phyloP scores from a whole-genome alignment of 1,140 invertebrate genomes.

The Danaus plexippus region DNA sequence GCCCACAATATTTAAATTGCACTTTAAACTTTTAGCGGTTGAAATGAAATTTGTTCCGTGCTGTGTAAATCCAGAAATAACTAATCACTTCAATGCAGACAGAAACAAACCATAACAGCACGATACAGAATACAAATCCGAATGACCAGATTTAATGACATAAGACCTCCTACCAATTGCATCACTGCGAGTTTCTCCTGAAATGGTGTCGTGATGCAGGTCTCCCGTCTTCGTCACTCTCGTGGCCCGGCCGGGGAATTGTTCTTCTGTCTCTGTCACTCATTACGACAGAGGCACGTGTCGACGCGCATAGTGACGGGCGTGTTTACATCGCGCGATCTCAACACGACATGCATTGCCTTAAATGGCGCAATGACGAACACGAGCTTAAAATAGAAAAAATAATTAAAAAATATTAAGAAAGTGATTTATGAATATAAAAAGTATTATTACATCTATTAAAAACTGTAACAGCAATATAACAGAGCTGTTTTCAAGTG shows the following conservation, averaged over 20 bases:
- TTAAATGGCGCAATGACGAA: not conserved
- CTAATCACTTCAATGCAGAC: slow-evolving; percentile 9
- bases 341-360: slow-evolving; percentile 4
- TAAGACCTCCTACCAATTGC: slow-evolving; percentile 24
- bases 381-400: not conserved
- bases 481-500: no score
- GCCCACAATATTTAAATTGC: slow-evolving; percentile 58
- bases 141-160: not conserved
- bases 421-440: no score
- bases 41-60: slow-evolving; percentile 62
- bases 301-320: slow-evolving; percentile 26
- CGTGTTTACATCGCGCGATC: slow-evolving; percentile 24
- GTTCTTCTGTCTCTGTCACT: slow-evolving; percentile 24
- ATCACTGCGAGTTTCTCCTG: slow-evolving; percentile 38
- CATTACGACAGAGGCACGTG: slow-evolving; percentile 23
- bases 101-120: slow-evolving; percentile 17
- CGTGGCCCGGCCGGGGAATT: slow-evolving; percentile 2
- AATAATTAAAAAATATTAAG: not conserved
- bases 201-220: slow-evolving; percentile 53
- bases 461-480: no score
- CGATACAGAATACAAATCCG: slow-evolving; percentile 11
- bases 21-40: slow-evolving; percentile 63
- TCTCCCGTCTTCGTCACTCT: slow-evolving; percentile 23
- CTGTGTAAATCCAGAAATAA: slow-evolving; percentile 53
- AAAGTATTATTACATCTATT: no score